These are phyloP conservation scores for Parus major DNA, from an alignment of 2,113 vertebrate species.

Conservation along the genomic window DNA sequence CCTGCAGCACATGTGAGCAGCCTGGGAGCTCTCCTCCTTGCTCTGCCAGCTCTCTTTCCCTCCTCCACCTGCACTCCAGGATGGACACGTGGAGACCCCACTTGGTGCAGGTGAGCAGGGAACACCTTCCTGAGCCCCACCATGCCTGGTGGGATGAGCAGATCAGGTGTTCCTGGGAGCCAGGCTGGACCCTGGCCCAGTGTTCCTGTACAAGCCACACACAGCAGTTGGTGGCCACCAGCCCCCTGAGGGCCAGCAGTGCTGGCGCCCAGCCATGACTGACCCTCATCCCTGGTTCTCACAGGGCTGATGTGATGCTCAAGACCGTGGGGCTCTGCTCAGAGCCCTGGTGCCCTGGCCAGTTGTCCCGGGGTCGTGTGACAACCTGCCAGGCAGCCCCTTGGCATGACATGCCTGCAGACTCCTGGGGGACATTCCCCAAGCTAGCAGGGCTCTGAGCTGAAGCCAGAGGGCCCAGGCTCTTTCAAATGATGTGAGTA, in stretches of 20 bases:
- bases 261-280: rapidly evolving
- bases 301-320: rapidly evolving
- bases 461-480: background rate
- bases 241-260: rapidly evolving
- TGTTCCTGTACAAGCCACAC: background rate
- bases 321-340: rapidly evolving
- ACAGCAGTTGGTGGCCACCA: rapidly evolving
- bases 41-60: background rate
- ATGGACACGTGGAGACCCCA: rapidly evolving
- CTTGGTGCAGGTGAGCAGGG: rapidly evolving
- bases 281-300: rapidly evolving
- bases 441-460: background rate
- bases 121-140: background rate
- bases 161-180: background rate
- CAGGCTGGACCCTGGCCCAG: rapidly evolving
- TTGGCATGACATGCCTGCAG: rapidly evolving
- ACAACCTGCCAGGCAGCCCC: background rate
- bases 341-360: background rate
- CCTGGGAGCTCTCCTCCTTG: background rate
- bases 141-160: rapidly evolving
- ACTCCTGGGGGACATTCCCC: background rate
- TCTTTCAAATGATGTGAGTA: background rate
- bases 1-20: background rate
- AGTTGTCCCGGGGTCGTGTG: background rate
- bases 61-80: background rate